Conservation (phyloP, 2,888 invertebrate species). For the Heliconius hortense region DNA sequence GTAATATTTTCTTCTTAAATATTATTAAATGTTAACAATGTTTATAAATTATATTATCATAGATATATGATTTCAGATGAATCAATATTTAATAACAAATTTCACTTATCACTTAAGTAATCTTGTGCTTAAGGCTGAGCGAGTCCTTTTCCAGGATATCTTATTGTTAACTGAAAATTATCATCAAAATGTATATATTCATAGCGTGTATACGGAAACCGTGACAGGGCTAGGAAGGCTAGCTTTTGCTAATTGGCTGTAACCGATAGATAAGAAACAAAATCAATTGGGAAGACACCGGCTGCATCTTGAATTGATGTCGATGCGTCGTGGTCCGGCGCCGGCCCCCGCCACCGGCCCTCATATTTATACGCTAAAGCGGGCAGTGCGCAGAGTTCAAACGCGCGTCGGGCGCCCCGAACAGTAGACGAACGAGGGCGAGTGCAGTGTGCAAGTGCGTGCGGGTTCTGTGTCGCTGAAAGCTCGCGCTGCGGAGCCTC, state of each 20-base stretch:
- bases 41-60: not conserved
- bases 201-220: slow-evolving; percentile 63
- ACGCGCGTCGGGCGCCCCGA: slow-evolving; percentile 78
- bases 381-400: slow-evolving; percentile 79
- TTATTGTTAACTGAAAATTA: slow-evolving; percentile 1
- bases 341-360: slow-evolving; percentile 78
- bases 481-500: slow-evolving; percentile 80
- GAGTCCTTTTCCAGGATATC: not conserved
- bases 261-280: slow-evolving; percentile 76
- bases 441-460: slow-evolving; percentile 82
- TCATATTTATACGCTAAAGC: slow-evolving; percentile 81
- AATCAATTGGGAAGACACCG: slow-evolving; percentile 78
- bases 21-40: not conserved
- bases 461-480: slow-evolving; percentile 78
- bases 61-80: not conserved
- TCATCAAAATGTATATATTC: slow-evolving; percentile 46
- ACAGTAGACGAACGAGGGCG: slow-evolving; percentile 80
- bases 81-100: not conserved
- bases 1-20: not conserved
- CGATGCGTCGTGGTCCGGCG: slow-evolving; percentile 75
- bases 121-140: not conserved
- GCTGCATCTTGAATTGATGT: slow-evolving; percentile 79
- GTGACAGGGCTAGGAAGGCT: slow-evolving; percentile 60
- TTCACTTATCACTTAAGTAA: not conserved
- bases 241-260: slow-evolving; percentile 76